Conservation (phyloP, 1,140 invertebrate species). For the Ceratina japonica region DNA sequence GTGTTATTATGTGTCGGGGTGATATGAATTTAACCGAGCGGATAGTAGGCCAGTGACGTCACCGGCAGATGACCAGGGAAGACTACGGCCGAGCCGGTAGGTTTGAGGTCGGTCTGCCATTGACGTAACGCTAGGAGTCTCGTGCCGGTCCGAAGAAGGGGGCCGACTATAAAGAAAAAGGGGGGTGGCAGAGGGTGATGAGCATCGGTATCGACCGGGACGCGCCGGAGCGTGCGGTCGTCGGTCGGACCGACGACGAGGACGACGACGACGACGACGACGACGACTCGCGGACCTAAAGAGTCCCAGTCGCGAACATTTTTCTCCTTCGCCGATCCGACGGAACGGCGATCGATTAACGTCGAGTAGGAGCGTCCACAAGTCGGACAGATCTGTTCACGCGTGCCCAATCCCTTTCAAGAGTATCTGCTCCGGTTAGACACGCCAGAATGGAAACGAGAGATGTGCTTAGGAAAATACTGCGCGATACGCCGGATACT, state of each 20-base stretch:
- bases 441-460: no score
- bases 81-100: constrained; percentile 46
- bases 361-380: neutral
- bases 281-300: constrained; percentile 52
- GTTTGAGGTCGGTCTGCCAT: constrained; percentile 61
- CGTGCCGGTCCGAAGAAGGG: constrained; percentile 32
- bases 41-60: constrained; percentile 63
- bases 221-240: constrained; percentile 57
- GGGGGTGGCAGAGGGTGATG: constrained; percentile 41
- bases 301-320: constrained; percentile 38
- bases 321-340: constrained; percentile 15
- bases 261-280: no score
- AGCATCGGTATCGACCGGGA: constrained; percentile 64
- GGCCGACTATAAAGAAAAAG: constrained; percentile 32
- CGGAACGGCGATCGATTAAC: neutral
- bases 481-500: no score
- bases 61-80: constrained; percentile 41
- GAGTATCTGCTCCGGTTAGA: no score
- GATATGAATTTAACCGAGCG: constrained; percentile 62
- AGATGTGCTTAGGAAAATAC: no score
- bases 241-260: no score
- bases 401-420: no score
- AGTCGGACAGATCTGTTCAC: neutral
- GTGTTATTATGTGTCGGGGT: constrained; percentile 38
- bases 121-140: constrained; percentile 61